phyloP scores from a whole-genome alignment of 2,888 invertebrate species.

The Lomographa bimaculata region DNA sequence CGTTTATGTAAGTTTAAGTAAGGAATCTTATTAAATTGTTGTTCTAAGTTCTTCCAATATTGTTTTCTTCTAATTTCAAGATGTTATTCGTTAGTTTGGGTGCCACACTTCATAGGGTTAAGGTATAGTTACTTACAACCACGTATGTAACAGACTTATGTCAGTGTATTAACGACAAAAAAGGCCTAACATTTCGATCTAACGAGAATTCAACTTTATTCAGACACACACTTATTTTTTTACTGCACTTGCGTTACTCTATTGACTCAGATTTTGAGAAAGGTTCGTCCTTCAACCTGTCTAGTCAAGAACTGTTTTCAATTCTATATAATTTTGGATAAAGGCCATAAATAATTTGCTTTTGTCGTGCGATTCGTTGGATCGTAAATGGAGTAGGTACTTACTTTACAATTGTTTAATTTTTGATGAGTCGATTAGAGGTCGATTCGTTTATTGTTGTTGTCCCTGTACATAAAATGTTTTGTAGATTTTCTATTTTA shows the following conservation, averaged over 20 bases:
- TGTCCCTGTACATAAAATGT: conserved; percentile 76
- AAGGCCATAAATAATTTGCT: too few relatives aligned
- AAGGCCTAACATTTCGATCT: too few relatives aligned
- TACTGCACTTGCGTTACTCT: too few relatives aligned
- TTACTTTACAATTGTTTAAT: conserved; percentile 39
- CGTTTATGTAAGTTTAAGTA: conserved; percentile 28
- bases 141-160: conserved; percentile 33
- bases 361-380: too few relatives aligned
- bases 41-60: conserved; percentile 62
- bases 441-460: conserved; percentile 73
- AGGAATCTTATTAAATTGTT: conserved; percentile 39
- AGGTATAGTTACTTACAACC: conserved; percentile 32
- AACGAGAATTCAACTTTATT: too few relatives aligned
- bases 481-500: conserved; percentile 81
- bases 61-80: conserved; percentile 48
- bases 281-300: too few relatives aligned
- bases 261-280: too few relatives aligned
- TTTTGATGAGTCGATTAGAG: conserved; percentile 57
- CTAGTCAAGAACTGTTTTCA: too few relatives aligned
- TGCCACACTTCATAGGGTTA: conserved; percentile 57
- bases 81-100: conserved; percentile 53
- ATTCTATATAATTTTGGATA: too few relatives aligned
- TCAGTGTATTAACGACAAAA: too few relatives aligned
- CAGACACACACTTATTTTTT: too few relatives aligned
- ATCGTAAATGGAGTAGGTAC: too few relatives aligned